Evolutionary conservation across 2,797 vertebrate genomes (phyloP).

Genomic region (Arrhamphus sclerolepis): DNA sequence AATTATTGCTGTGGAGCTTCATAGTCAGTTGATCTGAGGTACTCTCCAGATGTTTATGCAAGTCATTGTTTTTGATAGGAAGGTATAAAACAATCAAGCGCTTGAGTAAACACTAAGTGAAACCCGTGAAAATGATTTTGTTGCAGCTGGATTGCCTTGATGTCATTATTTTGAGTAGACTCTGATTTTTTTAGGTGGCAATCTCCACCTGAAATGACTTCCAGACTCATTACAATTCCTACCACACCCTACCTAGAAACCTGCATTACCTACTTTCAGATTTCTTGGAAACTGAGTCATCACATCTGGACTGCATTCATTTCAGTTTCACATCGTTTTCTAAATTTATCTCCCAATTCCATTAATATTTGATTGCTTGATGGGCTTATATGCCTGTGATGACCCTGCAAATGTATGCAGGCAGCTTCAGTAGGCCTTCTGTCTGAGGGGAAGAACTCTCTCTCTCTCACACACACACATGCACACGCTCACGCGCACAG

Average conservation of each 20-base stretch:
- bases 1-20: background rate
- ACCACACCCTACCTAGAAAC: slow-evolving; percentile 21
- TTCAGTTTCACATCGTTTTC: slow-evolving; percentile 50
- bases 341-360: slow-evolving; percentile 69
- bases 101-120: background rate
- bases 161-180: background rate
- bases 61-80: slow-evolving; percentile 2
- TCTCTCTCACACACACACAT: slow-evolving; percentile 12
- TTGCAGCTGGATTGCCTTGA: background rate
- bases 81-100: background rate
- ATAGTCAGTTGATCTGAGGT: background rate
- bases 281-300: slow-evolving; percentile 32
- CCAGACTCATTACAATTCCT: slow-evolving; percentile 6
- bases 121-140: background rate
- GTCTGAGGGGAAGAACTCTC: slow-evolving; percentile 39
- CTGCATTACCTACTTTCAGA: slow-evolving; percentile 7
- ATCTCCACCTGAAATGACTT: background rate
- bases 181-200: background rate
- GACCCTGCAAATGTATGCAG: slow-evolving; percentile 63
- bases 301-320: slow-evolving; percentile 40
- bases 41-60: background rate
- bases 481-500: slow-evolving; percentile 20
- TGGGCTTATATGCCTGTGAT: slow-evolving; percentile 61
- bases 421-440: slow-evolving; percentile 44
- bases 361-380: slow-evolving; percentile 75